Conservation (phyloP, 2,888 invertebrate species). For the Eupithecia inturbata region DNA sequence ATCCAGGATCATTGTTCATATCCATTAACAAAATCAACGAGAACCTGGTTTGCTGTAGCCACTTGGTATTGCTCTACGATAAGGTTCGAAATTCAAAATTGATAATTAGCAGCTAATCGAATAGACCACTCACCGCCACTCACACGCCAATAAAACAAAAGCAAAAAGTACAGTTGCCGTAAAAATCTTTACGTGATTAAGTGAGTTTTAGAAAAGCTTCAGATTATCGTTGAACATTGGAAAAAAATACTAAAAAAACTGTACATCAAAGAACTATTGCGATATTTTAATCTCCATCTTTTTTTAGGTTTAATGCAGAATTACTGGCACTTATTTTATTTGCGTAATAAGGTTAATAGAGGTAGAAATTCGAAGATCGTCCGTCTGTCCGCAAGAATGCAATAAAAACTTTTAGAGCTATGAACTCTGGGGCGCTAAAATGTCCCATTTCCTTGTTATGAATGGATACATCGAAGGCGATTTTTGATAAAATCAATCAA, state of each 20-base stretch:
- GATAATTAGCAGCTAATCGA: slow-evolving; percentile 28
- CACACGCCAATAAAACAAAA: slow-evolving; percentile 2
- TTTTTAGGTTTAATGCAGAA: not conserved
- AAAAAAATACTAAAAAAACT: not conserved
- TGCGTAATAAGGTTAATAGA: slow-evolving; percentile 25
- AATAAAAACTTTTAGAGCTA: slow-evolving; percentile 46
- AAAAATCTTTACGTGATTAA: not conserved
- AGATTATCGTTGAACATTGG: not conserved
- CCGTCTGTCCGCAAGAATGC: slow-evolving; percentile 27
- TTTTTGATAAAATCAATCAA: not conserved
- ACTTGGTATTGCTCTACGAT: slow-evolving; percentile 17
- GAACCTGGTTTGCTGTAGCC: not conserved
- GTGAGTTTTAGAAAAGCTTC: not conserved
- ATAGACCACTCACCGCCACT: slow-evolving; percentile 10
- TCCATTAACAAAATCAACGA: not conserved
- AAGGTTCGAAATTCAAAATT: slow-evolving; percentile 31
- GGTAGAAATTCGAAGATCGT: slow-evolving; percentile 35
- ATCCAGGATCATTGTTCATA: not conserved
- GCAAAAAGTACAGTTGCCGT: not conserved
- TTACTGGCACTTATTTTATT: not conserved
- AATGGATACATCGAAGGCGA: not conserved
- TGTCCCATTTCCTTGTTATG: slow-evolving; percentile 13
- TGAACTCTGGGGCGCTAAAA: slow-evolving; percentile 45
- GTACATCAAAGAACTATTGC: not conserved
- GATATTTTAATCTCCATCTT: not conserved